These are phyloP conservation scores for Muntiacus muntjak DNA, from an alignment of 2,113 vertebrate species.

Conservation along the genomic window DNA sequence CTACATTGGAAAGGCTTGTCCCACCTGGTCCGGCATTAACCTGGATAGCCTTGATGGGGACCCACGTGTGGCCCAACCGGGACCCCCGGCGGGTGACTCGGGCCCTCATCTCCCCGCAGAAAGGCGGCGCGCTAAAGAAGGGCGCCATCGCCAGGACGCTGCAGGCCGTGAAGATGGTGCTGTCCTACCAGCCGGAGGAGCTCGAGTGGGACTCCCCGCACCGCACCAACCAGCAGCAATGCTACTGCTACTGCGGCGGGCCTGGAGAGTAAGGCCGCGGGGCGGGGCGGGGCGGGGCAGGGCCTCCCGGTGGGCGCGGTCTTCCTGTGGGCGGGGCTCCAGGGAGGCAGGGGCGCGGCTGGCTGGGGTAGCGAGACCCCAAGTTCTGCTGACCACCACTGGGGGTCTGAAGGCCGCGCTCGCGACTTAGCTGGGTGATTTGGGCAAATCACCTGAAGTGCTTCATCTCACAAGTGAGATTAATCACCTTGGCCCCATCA, in stretches of 20 bases:
- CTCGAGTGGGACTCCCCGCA: constrained; percentile 95
- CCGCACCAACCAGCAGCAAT: constrained; percentile 95
- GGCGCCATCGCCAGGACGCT: constrained; percentile 91
- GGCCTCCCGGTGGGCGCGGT: background rate
- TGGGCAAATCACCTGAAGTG: background rate
- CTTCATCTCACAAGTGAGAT: background rate
- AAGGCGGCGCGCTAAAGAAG: constrained; percentile 95
- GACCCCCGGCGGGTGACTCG: background rate
- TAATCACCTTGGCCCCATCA: background rate
- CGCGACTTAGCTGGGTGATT: background rate
- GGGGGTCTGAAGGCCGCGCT: background rate
- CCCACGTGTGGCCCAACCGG: background rate
- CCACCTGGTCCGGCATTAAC: background rate
- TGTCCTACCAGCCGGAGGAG: constrained; percentile 89
- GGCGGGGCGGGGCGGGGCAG: background rate
- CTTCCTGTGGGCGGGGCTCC: too few species aligned
- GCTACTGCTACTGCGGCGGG: constrained; percentile 95
- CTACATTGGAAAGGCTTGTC: background rate
- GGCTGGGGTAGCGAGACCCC: background rate
- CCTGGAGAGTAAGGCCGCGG: constrained; percentile 89
- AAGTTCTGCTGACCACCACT: background rate
- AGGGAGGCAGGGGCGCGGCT: too few species aligned
- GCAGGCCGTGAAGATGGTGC: constrained; percentile 93
- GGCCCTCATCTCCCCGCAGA: constrained; percentile 76
- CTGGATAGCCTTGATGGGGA: background rate